phyloP scores from a whole-genome alignment of 2,113 vertebrate species.

The Gallinago undulata region DNA sequence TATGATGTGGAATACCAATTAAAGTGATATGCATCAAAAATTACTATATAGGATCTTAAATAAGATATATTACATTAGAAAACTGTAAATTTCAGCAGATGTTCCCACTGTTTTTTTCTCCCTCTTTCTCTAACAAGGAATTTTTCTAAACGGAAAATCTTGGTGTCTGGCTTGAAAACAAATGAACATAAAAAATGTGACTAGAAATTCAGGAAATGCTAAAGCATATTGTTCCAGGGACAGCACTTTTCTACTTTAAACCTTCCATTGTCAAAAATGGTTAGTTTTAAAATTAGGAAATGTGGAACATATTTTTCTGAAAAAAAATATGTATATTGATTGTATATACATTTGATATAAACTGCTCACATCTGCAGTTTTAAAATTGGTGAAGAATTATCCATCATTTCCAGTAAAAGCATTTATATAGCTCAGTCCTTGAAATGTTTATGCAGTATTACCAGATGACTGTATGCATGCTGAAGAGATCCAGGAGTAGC shows the following conservation, averaged over 20 bases:
- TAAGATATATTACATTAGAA: neutral
- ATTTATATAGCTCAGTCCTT: neutral
- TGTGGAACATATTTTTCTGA: neutral
- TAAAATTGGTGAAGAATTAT: neutral
- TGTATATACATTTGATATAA: neutral
- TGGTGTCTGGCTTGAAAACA: neutral
- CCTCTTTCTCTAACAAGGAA: neutral
- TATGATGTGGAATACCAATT: neutral
- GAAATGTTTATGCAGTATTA: neutral
- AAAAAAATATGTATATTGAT: neutral
- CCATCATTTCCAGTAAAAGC: neutral
- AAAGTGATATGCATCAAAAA: neutral
- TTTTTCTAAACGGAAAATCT: neutral
- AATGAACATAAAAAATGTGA: neutral
- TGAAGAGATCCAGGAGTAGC: neutral
- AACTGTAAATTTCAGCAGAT: neutral
- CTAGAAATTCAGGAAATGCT: neutral
- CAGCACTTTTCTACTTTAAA: neutral
- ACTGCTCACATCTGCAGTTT: neutral
- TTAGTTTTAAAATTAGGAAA: conserved; percentile 1
- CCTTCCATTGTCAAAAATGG: neutral
- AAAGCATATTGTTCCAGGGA: neutral
- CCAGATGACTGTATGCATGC: neutral
- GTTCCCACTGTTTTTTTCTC: neutral
- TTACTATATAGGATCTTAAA: neutral